Percentiles rank a stretch among this genome's conserved stretches.
Evolutionary conservation across 2,797 vertebrate genomes (phyloP).

Genomic region (Esox lucius): DNA sequence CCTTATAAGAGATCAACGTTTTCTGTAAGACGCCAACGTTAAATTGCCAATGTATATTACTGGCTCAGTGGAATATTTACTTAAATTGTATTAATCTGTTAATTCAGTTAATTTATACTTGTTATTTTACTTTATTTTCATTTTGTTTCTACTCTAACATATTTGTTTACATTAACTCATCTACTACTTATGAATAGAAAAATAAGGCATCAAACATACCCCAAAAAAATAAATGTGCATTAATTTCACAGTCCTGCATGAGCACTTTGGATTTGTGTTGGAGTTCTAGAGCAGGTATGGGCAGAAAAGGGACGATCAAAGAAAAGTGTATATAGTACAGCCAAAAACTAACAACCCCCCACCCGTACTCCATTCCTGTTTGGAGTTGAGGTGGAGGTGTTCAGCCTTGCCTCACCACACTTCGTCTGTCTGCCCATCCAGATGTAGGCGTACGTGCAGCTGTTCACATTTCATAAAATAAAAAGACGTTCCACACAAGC

Average conservation of each 20-base stretch:
- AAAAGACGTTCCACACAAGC: no score
- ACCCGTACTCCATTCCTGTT: constrained; percentile 50
- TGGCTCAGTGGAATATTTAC: neutral
- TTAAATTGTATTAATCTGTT: neutral
- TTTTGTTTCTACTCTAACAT: neutral
- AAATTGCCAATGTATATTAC: neutral
- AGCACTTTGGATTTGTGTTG: neutral
- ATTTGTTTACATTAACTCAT: no score
- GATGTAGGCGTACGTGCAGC: constrained; percentile 29
- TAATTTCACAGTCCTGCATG: neutral
- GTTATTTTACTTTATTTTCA: neutral
- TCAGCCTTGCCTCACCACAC: constrained; percentile 33
- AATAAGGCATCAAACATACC: neutral
- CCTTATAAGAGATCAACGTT: no score
- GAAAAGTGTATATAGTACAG: constrained; percentile 15
- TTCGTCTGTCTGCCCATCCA: constrained; percentile 32
- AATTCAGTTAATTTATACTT: neutral
- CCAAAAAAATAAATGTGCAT: neutral
- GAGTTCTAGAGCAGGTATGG: constrained; percentile 44
- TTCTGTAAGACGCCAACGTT: neutral
- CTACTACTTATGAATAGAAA: neutral
- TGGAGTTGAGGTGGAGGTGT: constrained; percentile 41
- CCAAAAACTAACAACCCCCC: constrained; percentile 7
- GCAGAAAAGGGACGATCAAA: constrained; percentile 46
- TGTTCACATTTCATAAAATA: neutral